Percentiles rank a stretch among this genome's conserved stretches.
Conservation (phyloP, 2,888 invertebrate genomes). For the Orchestes rusci region DNA sequence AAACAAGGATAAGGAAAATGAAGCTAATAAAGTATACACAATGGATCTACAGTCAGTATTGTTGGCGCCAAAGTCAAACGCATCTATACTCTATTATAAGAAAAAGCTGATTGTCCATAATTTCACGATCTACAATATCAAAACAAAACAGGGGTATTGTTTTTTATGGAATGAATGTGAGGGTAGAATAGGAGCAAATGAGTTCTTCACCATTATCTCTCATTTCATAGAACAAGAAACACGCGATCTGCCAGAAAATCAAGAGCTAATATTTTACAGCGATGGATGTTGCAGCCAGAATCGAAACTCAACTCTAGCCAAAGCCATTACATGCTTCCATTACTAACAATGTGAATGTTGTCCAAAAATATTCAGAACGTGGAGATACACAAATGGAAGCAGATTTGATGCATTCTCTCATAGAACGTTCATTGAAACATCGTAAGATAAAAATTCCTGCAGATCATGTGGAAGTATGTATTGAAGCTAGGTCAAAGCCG, state of each 20-base stretch:
- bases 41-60: constrained; percentile 26
- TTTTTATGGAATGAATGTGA: constrained; percentile 30
- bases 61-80: constrained; percentile 19
- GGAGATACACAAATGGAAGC: no score
- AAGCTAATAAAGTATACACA: constrained; percentile 13
- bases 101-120: constrained; percentile 25
- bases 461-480: constrained; percentile 20
- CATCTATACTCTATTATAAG: constrained; percentile 26
- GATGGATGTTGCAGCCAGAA: no score
- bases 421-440: constrained; percentile 14
- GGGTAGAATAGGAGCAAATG: constrained; percentile 14
- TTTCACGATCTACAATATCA: constrained; percentile 29
- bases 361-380: no score
- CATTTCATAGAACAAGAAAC: constrained; percentile 7
- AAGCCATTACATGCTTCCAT: no score
- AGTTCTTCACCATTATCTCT: neutral
- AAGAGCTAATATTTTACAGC: no score
- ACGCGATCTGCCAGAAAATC: no score
- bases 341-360: no score
- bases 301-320: no score
- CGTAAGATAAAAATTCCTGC: constrained; percentile 22
- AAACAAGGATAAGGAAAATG: constrained; percentile 8
- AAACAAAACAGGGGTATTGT: constrained; percentile 25
- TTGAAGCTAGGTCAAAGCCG: constrained; percentile 18
- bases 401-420: no score